Base-by-base conservation (phyloP, 2,113 vertebrate species). In the Falco punctatus region DNA sequence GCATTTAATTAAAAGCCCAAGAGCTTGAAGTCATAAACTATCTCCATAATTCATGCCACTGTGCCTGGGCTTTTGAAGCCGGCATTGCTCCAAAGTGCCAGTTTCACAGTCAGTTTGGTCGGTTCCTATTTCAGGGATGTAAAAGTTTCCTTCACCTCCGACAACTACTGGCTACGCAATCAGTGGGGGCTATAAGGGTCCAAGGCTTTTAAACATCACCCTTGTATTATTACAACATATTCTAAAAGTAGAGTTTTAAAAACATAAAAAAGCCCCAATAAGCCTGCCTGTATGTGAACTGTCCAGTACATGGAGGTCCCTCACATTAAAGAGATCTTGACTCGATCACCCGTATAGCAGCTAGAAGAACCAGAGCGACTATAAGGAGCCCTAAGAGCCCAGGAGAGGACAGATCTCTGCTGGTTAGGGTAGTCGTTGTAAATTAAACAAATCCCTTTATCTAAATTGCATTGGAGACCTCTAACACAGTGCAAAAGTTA, bases 1-100 rank as follows among this genome's bases (percentile, higher is more conserved):
- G 13, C 19, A 80, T 67, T 90, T 90, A 69, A 86, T 90, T 83
- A 94, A 80, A 92, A 92, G 17, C 46, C 67, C 83, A 69, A 70
- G 35, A 88, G 15, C 48, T 81, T 42, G 14, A 77, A 83, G 67
- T 83, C 20, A 38, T 51, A 86, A 88, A 92, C 8, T 23, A 11
- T 46, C 40, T 44, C 66, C 19, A 15, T 88, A 73, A 92, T 58
- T 88, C 15, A 58, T 42, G 22, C 10, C 1, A 0, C 42, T 48
- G 24, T 40, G 16, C 11, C 62, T 5, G 5, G 3, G 11, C 35
- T 88, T 94, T 77, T 62, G 70, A 90, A 84, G 66, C 19, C 12
- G 0, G 44, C 49, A 42, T 65, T 55, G 38, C 48, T 94, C 42
- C 65, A 73, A 87, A 89, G 26, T n/a, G 48, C n/a, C n/a, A 32